Base-by-base conservation (phyloP, 2,888 invertebrate species). In the Trissolcus brochymenae region DNA sequence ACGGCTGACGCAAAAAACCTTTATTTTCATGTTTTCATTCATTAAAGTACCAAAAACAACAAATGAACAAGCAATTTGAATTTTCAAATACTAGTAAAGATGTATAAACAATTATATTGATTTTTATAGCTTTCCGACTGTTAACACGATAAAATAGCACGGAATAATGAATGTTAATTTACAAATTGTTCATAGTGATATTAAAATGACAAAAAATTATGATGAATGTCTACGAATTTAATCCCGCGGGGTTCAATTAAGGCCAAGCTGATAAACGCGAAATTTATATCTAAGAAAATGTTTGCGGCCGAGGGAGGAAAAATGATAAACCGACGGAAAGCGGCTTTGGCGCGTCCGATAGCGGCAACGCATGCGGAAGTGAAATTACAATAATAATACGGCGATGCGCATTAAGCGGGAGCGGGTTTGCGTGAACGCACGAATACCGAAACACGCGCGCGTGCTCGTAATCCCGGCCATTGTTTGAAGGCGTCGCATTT, bases 351-450 rank as follows among this genome's bases (percentile, higher is more conserved):
- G 61, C 67, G 78, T 67, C 67, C 72, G 72, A 76, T 61, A 67
- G 72, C 29, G 41, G 65, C 54, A 67, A 76, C 64, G 72, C 72
- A 67, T 35, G 71, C 66, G 74, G 71, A 78, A 72, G 65, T 73
- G 68, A 67, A 77, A 74, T 78, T 74, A 74, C 71, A 74, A 78
- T 78, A 74, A 78, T 71, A 78, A 74, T 71, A 70, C 74, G 57
- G 53, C 66, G 74, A 74, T 78, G 78, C 65, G 62, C 70, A 74
- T 72, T 72, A 66, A 78, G 74, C 56, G 78, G 49, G 65, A 70
- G 70, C 78, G 73, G 73, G 65, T 73, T 78, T 70, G 72, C 64
- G 72, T 78, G 74, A 68, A 72, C 73, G 74, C 72, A 25, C 43
- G 50, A 41, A 43, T 51, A 60, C 61, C 64, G 9, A 35, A 51